A percentile compares a stretch with the other conserved stretches of the same genome.
Conservation (phyloP, 2,113 vertebrate species). For the Tursiops truncatus region DNA sequence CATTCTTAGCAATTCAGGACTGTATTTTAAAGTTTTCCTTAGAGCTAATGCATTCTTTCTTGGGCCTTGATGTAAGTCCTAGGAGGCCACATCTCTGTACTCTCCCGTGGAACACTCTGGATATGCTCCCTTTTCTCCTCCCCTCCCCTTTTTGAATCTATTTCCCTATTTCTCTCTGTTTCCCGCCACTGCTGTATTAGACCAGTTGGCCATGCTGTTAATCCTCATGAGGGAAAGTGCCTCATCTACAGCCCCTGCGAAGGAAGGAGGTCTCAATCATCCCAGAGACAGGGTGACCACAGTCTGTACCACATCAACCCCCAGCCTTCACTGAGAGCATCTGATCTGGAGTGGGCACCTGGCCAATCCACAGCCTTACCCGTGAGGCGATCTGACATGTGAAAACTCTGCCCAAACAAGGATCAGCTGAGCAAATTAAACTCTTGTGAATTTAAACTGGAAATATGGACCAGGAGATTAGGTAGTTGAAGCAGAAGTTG, state of each 20-base stretch:
- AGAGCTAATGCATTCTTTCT: background rate
- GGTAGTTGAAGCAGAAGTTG: background rate
- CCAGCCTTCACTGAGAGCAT: background rate
- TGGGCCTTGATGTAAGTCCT: background rate
- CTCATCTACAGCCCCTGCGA: background rate
- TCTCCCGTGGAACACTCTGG: background rate
- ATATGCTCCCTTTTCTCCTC: background rate
- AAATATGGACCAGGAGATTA: background rate
- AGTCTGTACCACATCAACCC: background rate
- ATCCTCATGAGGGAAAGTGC: background rate
- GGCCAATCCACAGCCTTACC: background rate
- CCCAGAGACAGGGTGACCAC: background rate
- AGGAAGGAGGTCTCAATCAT: background rate
- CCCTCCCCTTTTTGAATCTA: background rate
- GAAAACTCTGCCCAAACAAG: background rate
- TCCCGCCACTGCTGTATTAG: background rate
- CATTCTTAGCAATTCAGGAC: background rate
- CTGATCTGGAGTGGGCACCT: background rate
- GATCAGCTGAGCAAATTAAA: background rate
- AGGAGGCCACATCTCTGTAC: background rate
- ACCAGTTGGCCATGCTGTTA: background rate
- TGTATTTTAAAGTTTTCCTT: background rate
- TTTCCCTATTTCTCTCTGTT: background rate
- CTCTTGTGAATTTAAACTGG: background rate
- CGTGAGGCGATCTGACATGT: background rate